These are phyloP conservation scores for Polymixis lichenea DNA, from an alignment of 2,888 invertebrate genomes.

Conservation along the genomic window DNA sequence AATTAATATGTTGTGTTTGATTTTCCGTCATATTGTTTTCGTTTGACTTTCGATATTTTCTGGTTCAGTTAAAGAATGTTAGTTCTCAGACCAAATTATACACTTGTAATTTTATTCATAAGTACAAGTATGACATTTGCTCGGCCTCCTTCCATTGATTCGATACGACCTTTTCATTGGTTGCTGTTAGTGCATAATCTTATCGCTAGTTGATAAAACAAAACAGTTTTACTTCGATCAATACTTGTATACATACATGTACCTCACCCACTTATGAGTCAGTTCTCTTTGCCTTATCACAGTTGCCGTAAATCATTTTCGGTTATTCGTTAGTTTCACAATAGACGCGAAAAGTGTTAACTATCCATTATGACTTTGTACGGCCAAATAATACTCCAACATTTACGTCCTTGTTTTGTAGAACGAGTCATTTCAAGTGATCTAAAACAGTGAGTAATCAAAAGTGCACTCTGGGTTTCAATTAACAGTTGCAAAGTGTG, in stretches of 20 bases:
- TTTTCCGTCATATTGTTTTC: background rate
- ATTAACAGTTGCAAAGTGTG: slow-evolving; percentile 77
- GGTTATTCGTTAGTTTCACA: slow-evolving; percentile 41
- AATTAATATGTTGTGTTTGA: slow-evolving; percentile 7
- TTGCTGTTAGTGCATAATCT: slow-evolving; percentile 79
- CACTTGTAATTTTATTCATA: slow-evolving; percentile 42
- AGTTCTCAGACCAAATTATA: background rate
- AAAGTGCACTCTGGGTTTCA: slow-evolving; percentile 67
- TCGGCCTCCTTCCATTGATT: slow-evolving; percentile 73
- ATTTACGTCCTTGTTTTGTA: slow-evolving; percentile 59
- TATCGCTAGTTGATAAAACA: slow-evolving; percentile 85
- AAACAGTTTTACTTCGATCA: slow-evolving; percentile 80
- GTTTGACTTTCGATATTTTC: slow-evolving; percentile 6
- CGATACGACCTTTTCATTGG: slow-evolving; percentile 76
- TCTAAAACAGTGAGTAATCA: slow-evolving; percentile 61
- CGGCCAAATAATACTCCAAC: slow-evolving; percentile 74
- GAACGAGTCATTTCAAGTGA: slow-evolving; percentile 54
- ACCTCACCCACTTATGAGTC: slow-evolving; percentile 67
- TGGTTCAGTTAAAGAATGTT: background rate
- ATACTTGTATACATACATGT: slow-evolving; percentile 72
- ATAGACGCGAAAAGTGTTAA: slow-evolving; percentile 28
- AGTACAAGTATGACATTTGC: slow-evolving; percentile 44
- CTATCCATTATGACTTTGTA: slow-evolving; percentile 34
- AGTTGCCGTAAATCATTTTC: slow-evolving; percentile 42
- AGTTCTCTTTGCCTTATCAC: slow-evolving; percentile 57